Evolutionary conservation across 1,140 invertebrate genomes (phyloP).

Genomic region (Eurosta solidaginis): DNA sequence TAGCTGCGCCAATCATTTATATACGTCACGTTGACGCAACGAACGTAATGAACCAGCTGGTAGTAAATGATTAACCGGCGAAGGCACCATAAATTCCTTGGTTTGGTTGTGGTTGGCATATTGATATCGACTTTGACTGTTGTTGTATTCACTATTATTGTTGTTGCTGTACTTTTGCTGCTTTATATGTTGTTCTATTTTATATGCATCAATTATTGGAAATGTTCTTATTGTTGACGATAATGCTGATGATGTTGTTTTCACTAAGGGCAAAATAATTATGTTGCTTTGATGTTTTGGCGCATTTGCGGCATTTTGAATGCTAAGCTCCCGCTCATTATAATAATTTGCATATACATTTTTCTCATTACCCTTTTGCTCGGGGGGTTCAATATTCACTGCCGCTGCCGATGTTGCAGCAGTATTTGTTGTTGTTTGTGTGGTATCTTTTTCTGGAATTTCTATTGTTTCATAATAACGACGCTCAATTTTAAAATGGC

Average conservation of each 20-base stretch:
- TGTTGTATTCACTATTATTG: background rate
- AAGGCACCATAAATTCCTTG: background rate
- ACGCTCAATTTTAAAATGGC: constrained; percentile 8
- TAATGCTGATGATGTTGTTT: too few relatives aligned
- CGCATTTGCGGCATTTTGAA: too few relatives aligned
- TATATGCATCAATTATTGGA: background rate
- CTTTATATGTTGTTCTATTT: background rate
- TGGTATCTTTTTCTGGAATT: background rate
- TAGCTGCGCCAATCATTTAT: constrained; percentile 13
- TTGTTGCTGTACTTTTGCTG: background rate
- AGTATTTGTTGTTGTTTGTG: background rate
- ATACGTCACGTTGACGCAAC: constrained; percentile 16
- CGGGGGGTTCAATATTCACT: too few relatives aligned
- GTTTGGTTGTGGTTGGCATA: background rate
- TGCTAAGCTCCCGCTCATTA: too few relatives aligned
- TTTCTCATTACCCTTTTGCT: too few relatives aligned
- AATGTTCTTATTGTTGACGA: too few relatives aligned
- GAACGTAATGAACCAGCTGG: background rate
- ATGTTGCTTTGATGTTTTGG: too few relatives aligned
- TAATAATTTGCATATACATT: too few relatives aligned
- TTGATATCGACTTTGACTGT: background rate
- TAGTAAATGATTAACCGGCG: background rate
- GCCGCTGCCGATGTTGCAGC: background rate
- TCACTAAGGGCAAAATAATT: too few relatives aligned
- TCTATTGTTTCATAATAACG: constrained; percentile 5